Evolutionary conservation across 2,888 invertebrate genomes (phyloP).

Genomic region (Portevinia maculata): DNA sequence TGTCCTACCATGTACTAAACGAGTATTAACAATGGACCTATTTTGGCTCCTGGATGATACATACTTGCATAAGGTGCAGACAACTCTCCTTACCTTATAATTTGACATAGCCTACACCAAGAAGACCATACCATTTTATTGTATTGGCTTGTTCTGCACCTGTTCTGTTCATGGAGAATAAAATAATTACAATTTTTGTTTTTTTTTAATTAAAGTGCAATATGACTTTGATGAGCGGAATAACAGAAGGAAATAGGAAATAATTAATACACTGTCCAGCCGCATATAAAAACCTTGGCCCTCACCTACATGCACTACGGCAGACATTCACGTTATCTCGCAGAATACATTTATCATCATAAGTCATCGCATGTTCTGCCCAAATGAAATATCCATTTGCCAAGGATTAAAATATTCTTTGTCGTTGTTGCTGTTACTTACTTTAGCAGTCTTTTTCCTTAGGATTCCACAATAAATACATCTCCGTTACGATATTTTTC

Average conservation of each 20-base stretch:
- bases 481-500: conserved; percentile 30
- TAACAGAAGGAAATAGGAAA: not conserved
- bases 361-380: conserved; percentile 78
- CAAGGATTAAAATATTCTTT: conserved; percentile 67
- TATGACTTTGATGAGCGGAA: conserved; percentile 1
- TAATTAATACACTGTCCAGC: conserved; percentile 23
- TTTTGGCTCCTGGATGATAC: too few relatives aligned
- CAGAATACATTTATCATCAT: conserved; percentile 82
- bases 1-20: too few relatives aligned
- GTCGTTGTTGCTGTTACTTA: conserved; percentile 11
- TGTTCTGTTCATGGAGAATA: conserved; percentile 14
- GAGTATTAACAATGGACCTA: too few relatives aligned
- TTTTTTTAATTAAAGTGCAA: not conserved
- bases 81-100: too few relatives aligned
- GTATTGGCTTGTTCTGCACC: not conserved
- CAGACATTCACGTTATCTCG: conserved; percentile 76
- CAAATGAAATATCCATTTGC: conserved; percentile 70
- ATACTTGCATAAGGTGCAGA: too few relatives aligned
- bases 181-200: not conserved
- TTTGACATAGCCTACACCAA: too few relatives aligned
- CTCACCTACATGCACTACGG: conserved; percentile 23
- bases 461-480: conserved; percentile 39
- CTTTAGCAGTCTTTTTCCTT: conserved; percentile 1
- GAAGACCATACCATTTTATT: too few relatives aligned
- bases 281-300: conserved; percentile 27